Base-by-base conservation (phyloP, 2,888 invertebrate species). In the Ramazzottius varieornatus region DNA sequence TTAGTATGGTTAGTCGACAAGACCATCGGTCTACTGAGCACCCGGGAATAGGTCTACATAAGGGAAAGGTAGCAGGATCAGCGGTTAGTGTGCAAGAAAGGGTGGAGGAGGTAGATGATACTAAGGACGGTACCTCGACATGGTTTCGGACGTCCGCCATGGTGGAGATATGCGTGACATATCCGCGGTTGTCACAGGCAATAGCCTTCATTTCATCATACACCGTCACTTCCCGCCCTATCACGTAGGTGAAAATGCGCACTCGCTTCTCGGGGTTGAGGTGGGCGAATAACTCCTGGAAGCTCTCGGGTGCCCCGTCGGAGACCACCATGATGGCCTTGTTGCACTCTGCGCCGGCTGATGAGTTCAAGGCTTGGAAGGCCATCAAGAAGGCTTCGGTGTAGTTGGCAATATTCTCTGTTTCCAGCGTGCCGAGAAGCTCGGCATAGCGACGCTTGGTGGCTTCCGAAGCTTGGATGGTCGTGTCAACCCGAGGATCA, bases 321-420 rank as follows among this genome's bases (percentile, higher is more conserved):
- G 96, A 94, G 70, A 98, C 84, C 70, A 98, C 79, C 94, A 98
- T 94, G 72, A 98, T 94, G 33, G 93, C 94, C 80, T 93, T 86
- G 79, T 98, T 98, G 75, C 98, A 98, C 73, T 91, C 88, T 71
- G 88, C 86, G 1, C 90, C 90, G 63, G 69, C 68, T 32, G 67
- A 69, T 68, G 67, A 63, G 73, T 82, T 81, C 20, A 96, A 79
- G 13, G 92, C 80, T 67, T 83, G 80, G 77, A 96, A 96, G 2
- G 93, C 93, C 71, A 82, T 81, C 33, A 80, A 82, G 69, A 93
- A 84, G 8, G 91, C 94, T 66, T 79, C 76, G 1, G 86, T 84
- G 68, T 93, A 82, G 75, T 91, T 86, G 0, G 93, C 91, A 73
- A 86, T 83, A 13, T 86, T 86, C 66, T 83, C 82, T 0, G 88